A percentile compares a stretch with the other conserved stretches of the same genome.
phyloP scores from a whole-genome alignment of 2,888 invertebrate genomes.

The Macroteleia sp. region DNA sequence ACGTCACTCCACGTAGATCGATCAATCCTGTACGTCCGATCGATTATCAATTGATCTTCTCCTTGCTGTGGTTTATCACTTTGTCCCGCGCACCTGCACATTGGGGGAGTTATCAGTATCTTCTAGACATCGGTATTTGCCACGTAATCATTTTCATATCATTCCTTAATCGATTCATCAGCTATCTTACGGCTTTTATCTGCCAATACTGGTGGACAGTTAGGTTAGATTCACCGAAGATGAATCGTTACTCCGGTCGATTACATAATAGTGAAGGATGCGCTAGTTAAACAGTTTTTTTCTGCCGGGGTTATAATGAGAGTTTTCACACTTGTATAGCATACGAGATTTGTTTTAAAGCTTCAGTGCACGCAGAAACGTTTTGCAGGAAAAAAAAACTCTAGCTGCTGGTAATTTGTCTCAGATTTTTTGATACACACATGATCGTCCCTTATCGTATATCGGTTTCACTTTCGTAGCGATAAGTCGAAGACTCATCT shows the following conservation, averaged over 20 bases:
- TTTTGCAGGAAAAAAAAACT: constrained; percentile 20
- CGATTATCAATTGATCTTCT: constrained; percentile 28
- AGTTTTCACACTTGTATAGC: constrained; percentile 11
- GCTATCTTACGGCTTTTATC: constrained; percentile 8
- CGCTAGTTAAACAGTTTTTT: constrained; percentile 6
- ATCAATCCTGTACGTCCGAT: constrained; percentile 15
- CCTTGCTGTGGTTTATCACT: constrained; percentile 32
- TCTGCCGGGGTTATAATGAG: not conserved
- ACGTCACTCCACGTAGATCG: constrained; percentile 2
- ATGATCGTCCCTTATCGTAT: constrained; percentile 60
- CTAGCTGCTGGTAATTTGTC: constrained; percentile 35
- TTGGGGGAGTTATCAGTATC: constrained; percentile 27
- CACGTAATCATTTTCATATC: constrained; percentile 47
- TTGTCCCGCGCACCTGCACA: constrained; percentile 3
- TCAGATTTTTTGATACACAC: constrained; percentile 33
- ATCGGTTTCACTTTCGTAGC: constrained; percentile 72
- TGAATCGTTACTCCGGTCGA: constrained; percentile 10
- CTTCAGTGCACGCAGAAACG: not conserved
- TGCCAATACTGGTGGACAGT: constrained; percentile 13
- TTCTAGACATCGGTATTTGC: constrained; percentile 33
- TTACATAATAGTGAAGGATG: not conserved
- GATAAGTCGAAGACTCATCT: constrained; percentile 71
- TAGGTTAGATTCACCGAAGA: constrained; percentile 5
- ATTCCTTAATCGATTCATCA: constrained; percentile 50
- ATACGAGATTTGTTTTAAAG: constrained; percentile 10